Evolutionary conservation across 2,888 invertebrate genomes (phyloP), one percentile per base, ranked within the genome.

Genomic region (Gisinianus flammeolus): DNA sequence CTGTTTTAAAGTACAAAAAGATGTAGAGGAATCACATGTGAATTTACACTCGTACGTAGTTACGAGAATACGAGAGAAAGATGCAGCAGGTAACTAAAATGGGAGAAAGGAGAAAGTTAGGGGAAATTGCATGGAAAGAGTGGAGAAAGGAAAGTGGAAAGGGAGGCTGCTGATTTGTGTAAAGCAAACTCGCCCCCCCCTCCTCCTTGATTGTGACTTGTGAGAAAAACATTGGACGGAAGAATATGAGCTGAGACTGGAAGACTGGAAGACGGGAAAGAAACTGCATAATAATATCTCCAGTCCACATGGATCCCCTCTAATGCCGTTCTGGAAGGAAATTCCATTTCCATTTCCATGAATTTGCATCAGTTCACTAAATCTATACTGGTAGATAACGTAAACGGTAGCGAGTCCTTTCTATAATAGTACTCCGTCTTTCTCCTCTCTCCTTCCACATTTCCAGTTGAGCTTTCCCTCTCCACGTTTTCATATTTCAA

Each of bases 341-440:
- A 72, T n/a, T n/a, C n/a, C n/a, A n/a, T n/a, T 54, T 72, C 72
- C 58, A 72, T 73, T 73, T 73, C 64, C 73, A 64, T 33, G 64
- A 73, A 64, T 62, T 64, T 73, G 64, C 73, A 73, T 73, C 35
- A 31, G 73, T 73, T 73, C 64, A 35, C 16, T 58, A 24, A 8
- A 24, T 73, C 73, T 28, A n/a, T n/a, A n/a, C n/a, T n/a, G n/a
- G n/a, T n/a, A n/a, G n/a, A n/a, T n/a, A n/a, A n/a, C n/a, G n/a
- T n/a, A n/a, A n/a, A n/a, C n/a, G n/a, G n/a, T n/a, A n/a, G n/a
- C n/a, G n/a, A n/a, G n/a, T n/a, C n/a, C n/a, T n/a, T n/a, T n/a
- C n/a, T n/a, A n/a, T n/a, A n/a, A n/a, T n/a, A n/a, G n/a, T n/a
- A n/a, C n/a, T n/a, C n/a, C n/a, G n/a, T 22, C 64, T 64, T 30